Conservation (phyloP, 37 sponge, comb jelly and placozoan genomes). For the Beroe ovata region DNA sequence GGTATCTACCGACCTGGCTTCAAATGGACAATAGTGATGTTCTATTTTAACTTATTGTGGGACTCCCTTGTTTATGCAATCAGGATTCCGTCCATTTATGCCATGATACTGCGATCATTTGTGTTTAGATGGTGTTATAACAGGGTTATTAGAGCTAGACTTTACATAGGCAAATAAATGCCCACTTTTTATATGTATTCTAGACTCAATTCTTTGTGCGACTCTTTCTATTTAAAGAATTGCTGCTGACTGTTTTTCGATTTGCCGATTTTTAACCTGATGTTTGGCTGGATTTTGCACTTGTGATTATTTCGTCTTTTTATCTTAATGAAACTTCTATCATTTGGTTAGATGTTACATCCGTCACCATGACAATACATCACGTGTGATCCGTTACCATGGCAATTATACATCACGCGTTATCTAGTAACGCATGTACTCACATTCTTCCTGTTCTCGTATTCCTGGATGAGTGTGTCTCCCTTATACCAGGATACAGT, state of each 20-base stretch:
- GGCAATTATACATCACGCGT: not conserved
- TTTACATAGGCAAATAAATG: too few relatives aligned
- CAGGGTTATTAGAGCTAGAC: not conserved
- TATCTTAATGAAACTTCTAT: too few relatives aligned
- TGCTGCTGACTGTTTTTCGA: too few relatives aligned
- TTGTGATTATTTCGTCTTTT: too few relatives aligned
- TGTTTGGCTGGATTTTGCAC: too few relatives aligned
- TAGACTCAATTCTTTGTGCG: too few relatives aligned
- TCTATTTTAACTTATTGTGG: constrained; percentile 32
- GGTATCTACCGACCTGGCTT: constrained; percentile 17
- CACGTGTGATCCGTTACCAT: not conserved
- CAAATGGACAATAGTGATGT: constrained; percentile 13
- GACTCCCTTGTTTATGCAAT: constrained; percentile 20
- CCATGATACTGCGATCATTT: not conserved
- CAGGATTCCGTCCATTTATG: not conserved
- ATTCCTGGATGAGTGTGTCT: not conserved
- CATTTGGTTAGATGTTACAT: too few relatives aligned
- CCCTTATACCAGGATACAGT: constrained; percentile 63
- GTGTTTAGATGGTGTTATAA: not conserved
- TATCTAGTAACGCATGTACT: not conserved
- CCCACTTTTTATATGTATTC: too few relatives aligned
- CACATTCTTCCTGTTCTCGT: constrained; percentile 66
- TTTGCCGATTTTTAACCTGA: too few relatives aligned
- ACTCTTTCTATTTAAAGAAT: too few relatives aligned
- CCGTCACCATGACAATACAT: too few relatives aligned